These are phyloP conservation scores for Solea senegalensis DNA, from an alignment of 2,113 vertebrate genomes.

Conservation along the genomic window DNA sequence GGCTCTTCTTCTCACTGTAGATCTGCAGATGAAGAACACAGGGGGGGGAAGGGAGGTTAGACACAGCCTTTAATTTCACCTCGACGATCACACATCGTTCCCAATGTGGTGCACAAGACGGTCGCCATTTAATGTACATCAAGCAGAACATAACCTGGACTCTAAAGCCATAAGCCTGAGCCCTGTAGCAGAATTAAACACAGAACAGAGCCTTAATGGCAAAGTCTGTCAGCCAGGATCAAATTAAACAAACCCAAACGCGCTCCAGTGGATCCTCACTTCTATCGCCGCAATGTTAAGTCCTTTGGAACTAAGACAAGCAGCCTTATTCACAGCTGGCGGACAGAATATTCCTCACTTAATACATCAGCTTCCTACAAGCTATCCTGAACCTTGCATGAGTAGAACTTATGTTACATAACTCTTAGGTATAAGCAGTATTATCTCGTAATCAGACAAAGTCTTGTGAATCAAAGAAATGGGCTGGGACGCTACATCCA, in stretches of 20 bases:
- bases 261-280: slow-evolving; percentile 48
- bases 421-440: no score
- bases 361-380: slow-evolving; percentile 6
- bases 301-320: slow-evolving; percentile 29
- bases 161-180: slow-evolving; percentile 40
- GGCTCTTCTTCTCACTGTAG: slow-evolving; percentile 94
- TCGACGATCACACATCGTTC: slow-evolving; percentile 45
- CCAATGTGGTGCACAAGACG: slow-evolving; percentile 28
- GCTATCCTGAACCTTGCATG: background rate
- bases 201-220: slow-evolving; percentile 62
- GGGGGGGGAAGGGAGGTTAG: slow-evolving; percentile 34
- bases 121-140: slow-evolving; percentile 60
- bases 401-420: background rate
- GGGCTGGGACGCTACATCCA: slow-evolving; percentile 3
- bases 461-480: slow-evolving; percentile 19
- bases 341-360: slow-evolving; percentile 5
- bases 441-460: slow-evolving; percentile 1
- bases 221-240: slow-evolving; percentile 55
- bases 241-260: slow-evolving; percentile 63
- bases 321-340: slow-evolving; percentile 27
- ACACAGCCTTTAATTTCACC: slow-evolving; percentile 51
- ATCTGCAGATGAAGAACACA: slow-evolving; percentile 84
- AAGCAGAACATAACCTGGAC: slow-evolving; percentile 40
- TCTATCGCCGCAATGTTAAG: slow-evolving; percentile 20
- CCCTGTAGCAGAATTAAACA: slow-evolving; percentile 58